Conservation (phyloP, 2,888 invertebrate species). For the Pheosia tremula region DNA sequence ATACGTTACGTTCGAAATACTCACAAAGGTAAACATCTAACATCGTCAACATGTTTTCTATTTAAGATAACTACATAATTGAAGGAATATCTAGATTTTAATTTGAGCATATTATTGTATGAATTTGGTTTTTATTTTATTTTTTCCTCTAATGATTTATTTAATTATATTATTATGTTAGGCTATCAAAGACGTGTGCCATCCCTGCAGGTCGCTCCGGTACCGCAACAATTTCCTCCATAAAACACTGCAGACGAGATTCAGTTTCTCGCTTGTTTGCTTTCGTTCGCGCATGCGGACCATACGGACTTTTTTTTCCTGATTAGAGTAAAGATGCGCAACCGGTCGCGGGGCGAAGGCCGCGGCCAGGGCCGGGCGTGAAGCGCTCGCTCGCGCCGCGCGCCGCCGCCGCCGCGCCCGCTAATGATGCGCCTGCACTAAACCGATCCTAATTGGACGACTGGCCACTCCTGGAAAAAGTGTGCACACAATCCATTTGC, state of each 20-base stretch:
- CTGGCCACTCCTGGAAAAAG: constrained; percentile 19
- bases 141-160: too few species aligned
- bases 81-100: too few species aligned
- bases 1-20: neutral
- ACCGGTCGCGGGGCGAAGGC: constrained; percentile 80
- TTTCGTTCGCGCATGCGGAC: constrained; percentile 75
- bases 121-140: too few species aligned
- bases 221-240: constrained; percentile 71
- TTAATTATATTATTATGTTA: neutral
- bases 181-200: constrained; percentile 15
- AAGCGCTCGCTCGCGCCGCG: constrained; percentile 50
- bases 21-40: too few species aligned
- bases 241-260: constrained; percentile 70
- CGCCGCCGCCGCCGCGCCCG: constrained; percentile 45
- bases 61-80: too few species aligned
- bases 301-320: constrained; percentile 74
- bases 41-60: too few species aligned
- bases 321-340: constrained; percentile 82
- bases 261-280: constrained; percentile 72
- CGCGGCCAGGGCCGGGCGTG: constrained; percentile 67
- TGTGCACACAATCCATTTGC: constrained; percentile 51
- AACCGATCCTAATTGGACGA: constrained; percentile 80
- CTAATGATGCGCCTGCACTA: constrained; percentile 78
- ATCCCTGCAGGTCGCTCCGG: constrained; percentile 52
- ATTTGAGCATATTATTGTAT: too few species aligned